Evolutionary conservation across 2,113 vertebrate species (phyloP), one percentile per base, ranked within the genome.

Genomic region (Trachemys scripta): DNA sequence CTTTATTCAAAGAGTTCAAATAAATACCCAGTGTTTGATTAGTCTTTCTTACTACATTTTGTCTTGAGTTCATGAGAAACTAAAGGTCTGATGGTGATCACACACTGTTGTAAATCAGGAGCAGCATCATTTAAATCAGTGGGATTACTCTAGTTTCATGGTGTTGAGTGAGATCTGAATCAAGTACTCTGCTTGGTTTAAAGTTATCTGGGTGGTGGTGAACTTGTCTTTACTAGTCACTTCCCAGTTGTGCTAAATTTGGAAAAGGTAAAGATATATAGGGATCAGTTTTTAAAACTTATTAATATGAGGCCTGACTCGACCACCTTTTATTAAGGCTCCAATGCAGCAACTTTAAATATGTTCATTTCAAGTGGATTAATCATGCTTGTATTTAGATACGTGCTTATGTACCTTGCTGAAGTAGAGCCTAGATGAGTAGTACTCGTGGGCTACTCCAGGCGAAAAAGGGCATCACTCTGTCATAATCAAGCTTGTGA

Each of bases 1-100:
- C 95, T 91, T 89, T 88, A 29, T 91, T 95, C 86, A 89, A 45
- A 51, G 49, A 65, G 38, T 83, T 92, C 57, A 53, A 54, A 38
- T n/a, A 54, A 54, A 82, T 49, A 45, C 3, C 14, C 8, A 9
- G n/a, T 42, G 22, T 56, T n/a, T 38, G 8, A 56, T 56, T 56
- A 85, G 29, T 92, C 50, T 3, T 69, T 27, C 83, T 84, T 89
- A 83, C 89, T 0, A 16, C 76, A 69, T 65, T 25, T 86, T 93
- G 80, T 78, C 87, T 90, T 14, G 29, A 50, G 13, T 24, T 75
- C 78, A 50, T 57, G 29, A 16, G 53, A 16, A 69, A 25, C 6
- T 47, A 9, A 57, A 59, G 38, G 24, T 91, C 3, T 35, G 49
- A 1, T 86, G 29, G 53, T 65, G 31, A 38, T 82, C 0, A 0